Evolutionary conservation across 1,140 invertebrate species (phyloP).

Genomic region (Pogonomyrmex californicus): DNA sequence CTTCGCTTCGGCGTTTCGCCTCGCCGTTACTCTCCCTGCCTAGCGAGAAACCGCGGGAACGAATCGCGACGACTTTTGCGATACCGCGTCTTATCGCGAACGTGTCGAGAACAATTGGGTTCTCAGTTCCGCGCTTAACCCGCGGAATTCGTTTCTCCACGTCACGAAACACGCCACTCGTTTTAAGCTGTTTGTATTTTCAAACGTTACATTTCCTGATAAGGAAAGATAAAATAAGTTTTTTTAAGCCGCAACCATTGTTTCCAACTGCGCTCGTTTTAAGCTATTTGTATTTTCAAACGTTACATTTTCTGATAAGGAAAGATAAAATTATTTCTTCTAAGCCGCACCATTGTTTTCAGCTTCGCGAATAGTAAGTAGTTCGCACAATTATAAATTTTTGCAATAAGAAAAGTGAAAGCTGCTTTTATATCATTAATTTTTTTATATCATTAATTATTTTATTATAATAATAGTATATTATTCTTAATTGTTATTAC

Average conservation of each 20-base stretch:
- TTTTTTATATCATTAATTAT: neutral
- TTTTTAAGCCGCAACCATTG: neutral
- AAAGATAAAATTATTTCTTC: conserved; percentile 3
- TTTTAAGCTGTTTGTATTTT: neutral
- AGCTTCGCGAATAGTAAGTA: neutral
- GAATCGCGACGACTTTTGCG: neutral
- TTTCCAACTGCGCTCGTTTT: neutral
- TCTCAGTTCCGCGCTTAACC: neutral
- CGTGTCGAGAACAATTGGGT: conserved; percentile 7
- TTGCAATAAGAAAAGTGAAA: neutral
- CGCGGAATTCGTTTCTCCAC: conserved; percentile 5
- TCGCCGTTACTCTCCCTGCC: neutral
- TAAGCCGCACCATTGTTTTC: neutral
- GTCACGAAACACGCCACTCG: neutral
- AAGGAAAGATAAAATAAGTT: conserved; percentile 5
- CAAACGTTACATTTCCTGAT: neutral
- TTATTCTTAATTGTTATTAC: neutral
- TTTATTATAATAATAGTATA: neutral
- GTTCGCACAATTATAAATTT: conserved; percentile 19
- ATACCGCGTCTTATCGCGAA: conserved; percentile 26
- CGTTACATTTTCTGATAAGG: neutral
- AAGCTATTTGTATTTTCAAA: neutral
- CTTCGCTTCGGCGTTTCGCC: neutral
- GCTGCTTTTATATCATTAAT: neutral
- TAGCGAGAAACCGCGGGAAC: neutral